A percentile compares a stretch with the other conserved stretches of the same genome.
These are phyloP conservation scores for Acinonyx jubatus DNA, from an alignment of 2,113 vertebrate species.

Conservation along the genomic window DNA sequence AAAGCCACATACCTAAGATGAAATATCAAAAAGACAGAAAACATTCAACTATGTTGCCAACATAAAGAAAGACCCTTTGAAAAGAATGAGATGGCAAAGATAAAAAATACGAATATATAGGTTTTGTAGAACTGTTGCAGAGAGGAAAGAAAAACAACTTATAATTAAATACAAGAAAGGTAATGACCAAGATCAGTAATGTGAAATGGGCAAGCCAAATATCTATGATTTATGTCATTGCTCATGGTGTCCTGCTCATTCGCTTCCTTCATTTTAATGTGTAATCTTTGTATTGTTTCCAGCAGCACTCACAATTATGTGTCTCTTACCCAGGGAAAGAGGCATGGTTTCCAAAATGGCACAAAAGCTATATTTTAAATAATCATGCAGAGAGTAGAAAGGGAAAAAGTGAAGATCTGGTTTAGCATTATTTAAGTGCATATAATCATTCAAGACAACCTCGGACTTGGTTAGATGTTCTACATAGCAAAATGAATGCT, in stretches of 20 bases:
- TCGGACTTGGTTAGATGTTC: not conserved
- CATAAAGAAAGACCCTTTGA: not conserved
- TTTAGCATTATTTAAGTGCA: not conserved
- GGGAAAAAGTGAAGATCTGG: not conserved
- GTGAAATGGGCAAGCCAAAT: not conserved
- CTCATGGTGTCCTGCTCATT: not conserved
- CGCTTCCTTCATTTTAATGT: not conserved
- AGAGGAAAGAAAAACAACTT: not conserved
- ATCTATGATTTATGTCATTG: not conserved
- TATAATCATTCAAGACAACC: not conserved
- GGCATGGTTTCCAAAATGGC: not conserved
- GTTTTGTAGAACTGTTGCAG: not conserved
- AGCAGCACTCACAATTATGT: not conserved
- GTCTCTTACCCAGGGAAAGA: not conserved
- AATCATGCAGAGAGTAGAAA: not conserved
- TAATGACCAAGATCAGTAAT: not conserved
- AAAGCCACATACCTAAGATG: not conserved
- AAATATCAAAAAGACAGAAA: not conserved
- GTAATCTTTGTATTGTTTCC: not conserved
- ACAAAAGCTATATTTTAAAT: not conserved
- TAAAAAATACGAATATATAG: not conserved
- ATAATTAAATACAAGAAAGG: not conserved
- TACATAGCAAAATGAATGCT: not conserved
- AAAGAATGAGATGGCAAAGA: not conserved
- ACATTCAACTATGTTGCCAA: not conserved